phyloP scores from a whole-genome alignment of 2,113 vertebrate species.

The Coptodon bakossiorum region DNA sequence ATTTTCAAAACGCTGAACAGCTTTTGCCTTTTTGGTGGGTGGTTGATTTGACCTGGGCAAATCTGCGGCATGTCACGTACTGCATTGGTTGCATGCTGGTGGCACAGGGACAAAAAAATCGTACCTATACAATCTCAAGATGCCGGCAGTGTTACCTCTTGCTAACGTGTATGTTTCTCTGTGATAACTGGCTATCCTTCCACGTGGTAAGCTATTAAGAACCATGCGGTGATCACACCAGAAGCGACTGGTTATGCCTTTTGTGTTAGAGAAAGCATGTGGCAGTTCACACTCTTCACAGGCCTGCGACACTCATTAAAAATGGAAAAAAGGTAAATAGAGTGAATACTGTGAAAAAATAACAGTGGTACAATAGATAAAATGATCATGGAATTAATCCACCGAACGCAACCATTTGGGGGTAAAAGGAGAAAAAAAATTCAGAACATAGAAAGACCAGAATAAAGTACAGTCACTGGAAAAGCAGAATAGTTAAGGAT shows the following conservation, averaged over 20 bases:
- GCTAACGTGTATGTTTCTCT: not conserved
- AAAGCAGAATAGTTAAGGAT: not conserved
- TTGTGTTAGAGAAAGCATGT: not conserved
- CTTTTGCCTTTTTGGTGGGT: not conserved
- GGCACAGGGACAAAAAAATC: not conserved
- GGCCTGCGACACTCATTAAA: not conserved
- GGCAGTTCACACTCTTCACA: not conserved
- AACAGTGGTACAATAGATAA: not conserved
- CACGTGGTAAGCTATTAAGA: not conserved
- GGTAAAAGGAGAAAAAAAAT: not conserved
- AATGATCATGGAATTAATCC: not conserved
- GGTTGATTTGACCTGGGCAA: not conserved
- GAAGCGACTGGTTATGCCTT: not conserved
- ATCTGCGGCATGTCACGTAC: not conserved
- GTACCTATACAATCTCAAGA: not conserved
- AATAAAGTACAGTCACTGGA: not conserved
- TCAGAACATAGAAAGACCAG: not conserved
- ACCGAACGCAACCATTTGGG: not conserved
- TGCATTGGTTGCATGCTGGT: not conserved
- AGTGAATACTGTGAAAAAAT: not conserved
- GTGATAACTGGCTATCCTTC: not conserved
- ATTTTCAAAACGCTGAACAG: not conserved
- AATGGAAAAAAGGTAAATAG: not conserved
- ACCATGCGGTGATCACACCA: rapidly evolving
- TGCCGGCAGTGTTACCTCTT: not conserved